Conservation (phyloP, 2,888 invertebrate species). For the Drosophila siamana region DNA sequence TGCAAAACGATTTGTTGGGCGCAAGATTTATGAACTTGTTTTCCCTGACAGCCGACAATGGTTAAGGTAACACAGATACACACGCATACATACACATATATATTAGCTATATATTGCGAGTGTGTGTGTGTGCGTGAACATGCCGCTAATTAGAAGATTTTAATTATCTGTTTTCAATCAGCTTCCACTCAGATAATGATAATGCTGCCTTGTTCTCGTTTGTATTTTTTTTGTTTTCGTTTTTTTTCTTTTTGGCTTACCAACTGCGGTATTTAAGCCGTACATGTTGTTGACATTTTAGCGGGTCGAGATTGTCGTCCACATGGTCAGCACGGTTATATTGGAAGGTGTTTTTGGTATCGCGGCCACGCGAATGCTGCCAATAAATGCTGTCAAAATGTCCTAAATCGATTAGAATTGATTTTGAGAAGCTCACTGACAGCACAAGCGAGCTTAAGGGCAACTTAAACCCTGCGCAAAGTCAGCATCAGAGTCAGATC, state of each 20-base stretch:
- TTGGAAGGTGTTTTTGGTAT: slow-evolving; percentile 69
- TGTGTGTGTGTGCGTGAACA: slow-evolving; percentile 74
- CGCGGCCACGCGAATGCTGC: slow-evolving; percentile 78
- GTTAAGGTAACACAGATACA: slow-evolving; percentile 80
- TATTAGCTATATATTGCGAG: slow-evolving; percentile 6
- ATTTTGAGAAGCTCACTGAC: slow-evolving; percentile 75
- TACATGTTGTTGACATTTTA: slow-evolving; percentile 73
- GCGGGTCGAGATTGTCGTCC: slow-evolving; percentile 23
- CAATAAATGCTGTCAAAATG: slow-evolving; percentile 82
- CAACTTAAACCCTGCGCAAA: slow-evolving; percentile 21
- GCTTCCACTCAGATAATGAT: slow-evolving; percentile 79
- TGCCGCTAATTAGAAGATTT: slow-evolving; percentile 80
- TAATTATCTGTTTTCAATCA: slow-evolving; percentile 79
- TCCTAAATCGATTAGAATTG: slow-evolving; percentile 82
- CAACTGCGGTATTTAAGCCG: slow-evolving; percentile 62
- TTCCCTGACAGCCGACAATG: slow-evolving; percentile 83
- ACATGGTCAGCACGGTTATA: slow-evolving; percentile 24
- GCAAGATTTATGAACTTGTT: slow-evolving; percentile 84
- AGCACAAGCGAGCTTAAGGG: slow-evolving; percentile 44
- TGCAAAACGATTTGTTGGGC: slow-evolving; percentile 83
- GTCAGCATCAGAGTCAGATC: slow-evolving; percentile 28
- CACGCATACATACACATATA: slow-evolving; percentile 11
- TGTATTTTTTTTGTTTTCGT: slow-evolving; percentile 1
- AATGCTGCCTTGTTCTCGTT: slow-evolving; percentile 64
- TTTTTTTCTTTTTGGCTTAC: slow-evolving; percentile 7